These are phyloP conservation scores for Itoplectis maculator DNA, from an alignment of 2,888 invertebrate species.

Conservation along the genomic window DNA sequence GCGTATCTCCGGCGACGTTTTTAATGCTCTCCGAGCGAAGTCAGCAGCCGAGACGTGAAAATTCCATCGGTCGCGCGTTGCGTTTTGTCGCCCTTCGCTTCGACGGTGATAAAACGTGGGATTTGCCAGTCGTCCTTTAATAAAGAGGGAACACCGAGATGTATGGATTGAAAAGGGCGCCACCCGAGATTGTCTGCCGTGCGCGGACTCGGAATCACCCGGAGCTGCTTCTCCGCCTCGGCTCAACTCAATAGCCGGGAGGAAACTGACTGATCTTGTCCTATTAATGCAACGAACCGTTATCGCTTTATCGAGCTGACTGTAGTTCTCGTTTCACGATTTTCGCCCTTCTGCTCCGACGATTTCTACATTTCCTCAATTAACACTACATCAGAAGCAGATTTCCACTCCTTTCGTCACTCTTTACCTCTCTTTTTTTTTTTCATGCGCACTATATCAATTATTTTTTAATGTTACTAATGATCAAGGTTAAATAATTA, in stretches of 20 bases:
- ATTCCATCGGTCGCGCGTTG: background rate
- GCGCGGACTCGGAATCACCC: slow-evolving; percentile 1
- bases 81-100: slow-evolving; percentile 1
- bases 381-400: background rate
- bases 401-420: background rate
- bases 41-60: background rate
- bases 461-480: no score
- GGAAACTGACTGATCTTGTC: slow-evolving; percentile 26
- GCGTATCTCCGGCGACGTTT: background rate
- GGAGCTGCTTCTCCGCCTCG: background rate
- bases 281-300: slow-evolving; percentile 54
- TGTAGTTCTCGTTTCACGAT: slow-evolving; percentile 24
- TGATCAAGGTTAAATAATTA: no score
- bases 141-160: slow-evolving; percentile 27
- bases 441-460: no score
- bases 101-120: slow-evolving; percentile 21
- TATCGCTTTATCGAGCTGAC: slow-evolving; percentile 45
- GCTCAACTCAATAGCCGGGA: background rate
- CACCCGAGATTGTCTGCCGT: slow-evolving; percentile 25
- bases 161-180: slow-evolving; percentile 24
- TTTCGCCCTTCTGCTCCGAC: slow-evolving; percentile 1
- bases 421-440: background rate
- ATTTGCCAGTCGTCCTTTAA: slow-evolving; percentile 32
- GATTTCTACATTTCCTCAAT: background rate
- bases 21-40: background rate